Conservation (phyloP, 2,888 invertebrate species). For the Imbricaverruca yamaguchii region DNA sequence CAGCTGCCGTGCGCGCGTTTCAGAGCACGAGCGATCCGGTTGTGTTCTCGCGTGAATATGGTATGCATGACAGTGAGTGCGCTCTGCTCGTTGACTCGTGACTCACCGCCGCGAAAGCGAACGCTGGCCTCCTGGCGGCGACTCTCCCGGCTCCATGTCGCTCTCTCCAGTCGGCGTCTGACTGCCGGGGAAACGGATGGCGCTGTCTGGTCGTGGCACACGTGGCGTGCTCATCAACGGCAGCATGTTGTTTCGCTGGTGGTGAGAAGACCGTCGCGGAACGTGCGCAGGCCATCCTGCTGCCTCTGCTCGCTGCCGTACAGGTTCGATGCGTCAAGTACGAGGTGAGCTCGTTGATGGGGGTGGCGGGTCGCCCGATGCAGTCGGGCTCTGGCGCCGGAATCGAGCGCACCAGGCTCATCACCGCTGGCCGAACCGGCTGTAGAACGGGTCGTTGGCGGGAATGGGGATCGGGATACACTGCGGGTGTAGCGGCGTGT, state of each 20-base stretch:
- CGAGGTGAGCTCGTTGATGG: slow-evolving; percentile 62
- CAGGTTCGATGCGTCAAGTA: slow-evolving; percentile 66
- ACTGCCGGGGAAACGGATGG: not conserved
- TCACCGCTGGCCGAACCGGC: slow-evolving; percentile 46
- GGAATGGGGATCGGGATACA: slow-evolving; percentile 32
- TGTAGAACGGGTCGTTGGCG: slow-evolving; percentile 31
- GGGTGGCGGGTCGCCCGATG: slow-evolving; percentile 55
- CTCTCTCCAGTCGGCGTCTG: not conserved
- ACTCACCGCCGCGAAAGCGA: slow-evolving; percentile 40
- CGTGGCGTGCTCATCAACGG: slow-evolving; percentile 19
- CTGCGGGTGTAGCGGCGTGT: slow-evolving; percentile 26
- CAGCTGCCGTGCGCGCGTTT: slow-evolving; percentile 44
- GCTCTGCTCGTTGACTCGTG: slow-evolving; percentile 50
- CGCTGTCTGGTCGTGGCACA: not conserved
- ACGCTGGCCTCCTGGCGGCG: not conserved
- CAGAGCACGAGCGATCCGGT: slow-evolving; percentile 44
- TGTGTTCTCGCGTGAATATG: slow-evolving; percentile 52
- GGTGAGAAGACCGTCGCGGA: slow-evolving; percentile 51
- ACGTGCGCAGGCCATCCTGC: slow-evolving; percentile 57
- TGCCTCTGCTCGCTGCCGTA: slow-evolving; percentile 66
- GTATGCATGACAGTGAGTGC: slow-evolving; percentile 65
- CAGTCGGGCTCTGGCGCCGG: slow-evolving; percentile 58
- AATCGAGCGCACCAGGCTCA: slow-evolving; percentile 64
- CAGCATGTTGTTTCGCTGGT: slow-evolving; percentile 25
- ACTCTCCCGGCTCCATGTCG: not conserved